phyloP scores from a whole-genome alignment of 2,113 vertebrate species.

The Phylloscopus whistleri region DNA sequence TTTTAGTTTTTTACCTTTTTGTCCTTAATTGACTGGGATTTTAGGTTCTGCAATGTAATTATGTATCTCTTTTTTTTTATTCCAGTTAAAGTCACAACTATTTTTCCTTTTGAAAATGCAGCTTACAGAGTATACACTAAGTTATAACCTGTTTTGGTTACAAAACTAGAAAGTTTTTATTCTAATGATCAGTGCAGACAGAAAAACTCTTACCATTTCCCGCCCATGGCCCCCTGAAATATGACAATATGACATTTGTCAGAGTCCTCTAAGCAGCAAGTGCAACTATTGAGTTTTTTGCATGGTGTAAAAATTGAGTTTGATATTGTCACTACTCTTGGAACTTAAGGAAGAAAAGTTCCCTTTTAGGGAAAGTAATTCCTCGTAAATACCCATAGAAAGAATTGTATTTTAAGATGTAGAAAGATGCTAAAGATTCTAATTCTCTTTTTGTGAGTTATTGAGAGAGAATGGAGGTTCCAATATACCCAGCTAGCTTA shows the following conservation, averaged over 20 bases:
- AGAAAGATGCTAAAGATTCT: neutral
- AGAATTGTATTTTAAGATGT: neutral
- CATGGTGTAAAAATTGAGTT: rapidly evolving
- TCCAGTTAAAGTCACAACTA: neutral
- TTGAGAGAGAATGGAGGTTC: neutral
- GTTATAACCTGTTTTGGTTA: neutral
- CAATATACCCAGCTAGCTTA: neutral
- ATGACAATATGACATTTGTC: neutral
- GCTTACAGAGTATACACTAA: neutral
- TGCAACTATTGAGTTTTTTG: rapidly evolving
- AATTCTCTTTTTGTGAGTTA: neutral
- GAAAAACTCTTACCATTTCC: neutral
- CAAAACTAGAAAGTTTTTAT: neutral
- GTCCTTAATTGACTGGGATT: neutral
- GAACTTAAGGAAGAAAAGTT: neutral
- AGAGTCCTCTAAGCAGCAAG: neutral
- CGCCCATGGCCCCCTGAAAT: neutral
- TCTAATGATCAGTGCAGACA: neutral
- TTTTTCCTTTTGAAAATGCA: neutral
- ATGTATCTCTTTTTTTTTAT: neutral
- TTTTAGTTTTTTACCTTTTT: neutral
- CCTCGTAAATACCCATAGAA: neutral
- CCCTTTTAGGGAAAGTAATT: neutral
- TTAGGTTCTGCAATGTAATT: neutral
- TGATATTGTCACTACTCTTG: neutral